These are phyloP conservation scores for Limosa lapponica DNA, from an alignment of 2,797 vertebrate species.

Conservation along the genomic window DNA sequence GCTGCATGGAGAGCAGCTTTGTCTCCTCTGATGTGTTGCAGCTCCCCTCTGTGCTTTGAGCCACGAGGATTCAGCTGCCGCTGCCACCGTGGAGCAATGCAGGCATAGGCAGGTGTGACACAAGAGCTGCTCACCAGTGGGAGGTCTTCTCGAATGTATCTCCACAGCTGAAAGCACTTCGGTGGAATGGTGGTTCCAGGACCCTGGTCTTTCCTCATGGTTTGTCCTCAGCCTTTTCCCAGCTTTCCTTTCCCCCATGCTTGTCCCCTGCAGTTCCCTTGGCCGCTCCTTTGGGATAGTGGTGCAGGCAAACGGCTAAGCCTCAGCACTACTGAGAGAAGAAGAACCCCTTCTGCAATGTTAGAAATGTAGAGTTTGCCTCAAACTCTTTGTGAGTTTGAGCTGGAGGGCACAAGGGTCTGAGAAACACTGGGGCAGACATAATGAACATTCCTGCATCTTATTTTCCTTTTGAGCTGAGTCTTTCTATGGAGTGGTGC, in stretches of 20 bases:
- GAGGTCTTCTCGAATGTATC: not conserved
- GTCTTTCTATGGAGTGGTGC: not conserved
- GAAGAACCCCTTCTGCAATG: fast-evolving
- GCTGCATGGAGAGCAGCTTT: not conserved
- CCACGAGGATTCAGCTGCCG: fast-evolving
- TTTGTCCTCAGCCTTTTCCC: not conserved
- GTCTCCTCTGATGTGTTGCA: not conserved
- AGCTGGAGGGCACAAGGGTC: not conserved
- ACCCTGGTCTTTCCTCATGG: not conserved
- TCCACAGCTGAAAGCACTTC: not conserved
- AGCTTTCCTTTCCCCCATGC: not conserved
- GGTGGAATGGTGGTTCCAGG: not conserved
- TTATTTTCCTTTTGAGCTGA: not conserved
- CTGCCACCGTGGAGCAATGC: fast-evolving
- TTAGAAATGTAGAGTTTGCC: not conserved
- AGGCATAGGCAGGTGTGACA: not conserved
- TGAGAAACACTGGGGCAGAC: not conserved
- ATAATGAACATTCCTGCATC: not conserved
- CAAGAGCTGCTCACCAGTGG: not conserved
- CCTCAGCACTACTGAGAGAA: not conserved
- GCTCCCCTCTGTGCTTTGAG: not conserved
- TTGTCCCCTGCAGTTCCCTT: not conserved
- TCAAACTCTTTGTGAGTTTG: not conserved
- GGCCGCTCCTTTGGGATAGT: not conserved
- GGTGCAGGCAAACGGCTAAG: not conserved